Evolutionary conservation across 2,113 vertebrate genomes (phyloP).

Genomic region (Eleginops maclovinus): DNA sequence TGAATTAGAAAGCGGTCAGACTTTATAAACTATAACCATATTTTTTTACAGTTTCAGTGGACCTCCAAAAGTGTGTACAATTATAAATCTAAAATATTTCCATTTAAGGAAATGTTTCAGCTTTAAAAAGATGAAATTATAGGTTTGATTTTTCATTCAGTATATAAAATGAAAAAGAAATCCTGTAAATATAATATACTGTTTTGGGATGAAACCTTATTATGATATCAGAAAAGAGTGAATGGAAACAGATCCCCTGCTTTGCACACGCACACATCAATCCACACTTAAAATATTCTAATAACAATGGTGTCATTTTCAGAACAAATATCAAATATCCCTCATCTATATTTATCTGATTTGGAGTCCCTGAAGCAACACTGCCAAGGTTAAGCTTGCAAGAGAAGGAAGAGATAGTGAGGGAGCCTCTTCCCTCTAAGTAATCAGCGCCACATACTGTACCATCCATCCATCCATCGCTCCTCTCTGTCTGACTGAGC

Average conservation of each 20-base stretch:
- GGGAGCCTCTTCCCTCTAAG: constrained; percentile 19
- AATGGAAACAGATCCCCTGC: not conserved
- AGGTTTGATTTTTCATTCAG: not conserved
- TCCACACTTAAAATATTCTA: constrained; percentile 10
- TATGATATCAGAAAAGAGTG: not conserved
- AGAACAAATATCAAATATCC: constrained; percentile 33
- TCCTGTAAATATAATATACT: not conserved
- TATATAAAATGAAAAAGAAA: not conserved
- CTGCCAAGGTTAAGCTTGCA: constrained; percentile 22
- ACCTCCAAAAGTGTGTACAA: not conserved
- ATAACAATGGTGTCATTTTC: constrained; percentile 19
- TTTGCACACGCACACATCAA: not conserved
- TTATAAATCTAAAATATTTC: not conserved
- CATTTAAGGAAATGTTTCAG: not conserved
- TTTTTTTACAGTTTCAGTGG: not conserved
- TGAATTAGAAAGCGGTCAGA: not conserved
- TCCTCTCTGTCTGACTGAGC: constrained; percentile 54
- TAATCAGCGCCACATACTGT: constrained; percentile 30
- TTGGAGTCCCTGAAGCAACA: not conserved
- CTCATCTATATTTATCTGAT: constrained; percentile 25
- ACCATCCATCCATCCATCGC: constrained; percentile 31
- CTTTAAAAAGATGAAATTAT: not conserved
- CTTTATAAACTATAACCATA: not conserved
- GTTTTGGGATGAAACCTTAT: not conserved
- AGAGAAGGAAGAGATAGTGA: constrained; percentile 37